Evolutionary conservation across 2,888 invertebrate species (phyloP).

Genomic region (Conops quadrifasciatus): DNA sequence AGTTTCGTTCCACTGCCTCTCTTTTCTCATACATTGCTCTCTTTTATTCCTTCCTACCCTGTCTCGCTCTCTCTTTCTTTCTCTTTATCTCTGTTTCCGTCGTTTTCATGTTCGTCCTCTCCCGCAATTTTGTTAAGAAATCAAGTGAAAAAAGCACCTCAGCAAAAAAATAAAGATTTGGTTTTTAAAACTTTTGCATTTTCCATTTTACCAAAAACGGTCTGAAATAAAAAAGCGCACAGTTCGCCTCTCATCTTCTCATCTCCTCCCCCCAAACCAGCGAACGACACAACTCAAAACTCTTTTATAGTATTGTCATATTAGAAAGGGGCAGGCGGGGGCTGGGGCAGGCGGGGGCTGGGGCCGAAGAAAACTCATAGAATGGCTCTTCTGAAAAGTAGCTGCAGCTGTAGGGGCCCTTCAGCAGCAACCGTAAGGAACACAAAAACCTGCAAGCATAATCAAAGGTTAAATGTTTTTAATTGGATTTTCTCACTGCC

Average conservation of each 20-base stretch:
- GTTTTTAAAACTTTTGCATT: not conserved
- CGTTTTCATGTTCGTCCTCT: not conserved
- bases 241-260: not conserved
- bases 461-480: constrained; percentile 34
- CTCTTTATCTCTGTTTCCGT: not conserved
- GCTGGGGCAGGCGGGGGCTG: not conserved
- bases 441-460: constrained; percentile 16
- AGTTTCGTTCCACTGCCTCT: not conserved
- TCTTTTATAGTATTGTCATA: not conserved
- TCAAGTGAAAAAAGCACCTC: constrained; percentile 25
- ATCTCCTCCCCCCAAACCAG: not conserved
- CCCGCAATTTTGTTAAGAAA: not conserved
- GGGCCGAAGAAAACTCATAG: not conserved
- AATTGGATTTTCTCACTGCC: constrained; percentile 21
- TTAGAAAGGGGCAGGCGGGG: not conserved
- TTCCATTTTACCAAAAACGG: not conserved
- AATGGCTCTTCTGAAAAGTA: constrained; percentile 1
- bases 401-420: not conserved
- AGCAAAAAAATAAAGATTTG: constrained; percentile 8
- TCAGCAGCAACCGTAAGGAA: not conserved
- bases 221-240: not conserved
- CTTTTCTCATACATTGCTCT: not conserved
- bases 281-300: not conserved
- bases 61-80: not conserved
- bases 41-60: no score